Conservation (phyloP, 2,888 invertebrate genomes). For the Pherbina coryleti region DNA sequence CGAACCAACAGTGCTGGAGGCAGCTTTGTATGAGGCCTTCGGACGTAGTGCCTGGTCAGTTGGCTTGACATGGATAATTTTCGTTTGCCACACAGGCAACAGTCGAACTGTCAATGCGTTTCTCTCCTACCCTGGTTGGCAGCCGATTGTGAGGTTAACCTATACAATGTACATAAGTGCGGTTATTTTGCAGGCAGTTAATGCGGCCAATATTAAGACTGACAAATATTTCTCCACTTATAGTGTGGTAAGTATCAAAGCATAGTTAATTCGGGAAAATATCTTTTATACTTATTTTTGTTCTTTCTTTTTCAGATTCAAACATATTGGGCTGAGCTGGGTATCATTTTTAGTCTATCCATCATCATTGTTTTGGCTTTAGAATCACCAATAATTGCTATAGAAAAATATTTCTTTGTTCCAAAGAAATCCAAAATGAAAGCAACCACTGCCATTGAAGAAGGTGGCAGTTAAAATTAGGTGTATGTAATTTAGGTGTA, state of each 20-base stretch:
- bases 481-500: too few species aligned
- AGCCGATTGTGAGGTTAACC: slow-evolving; percentile 47
- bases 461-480: neutral
- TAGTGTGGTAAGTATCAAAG: slow-evolving; percentile 36
- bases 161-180: slow-evolving; percentile 50
- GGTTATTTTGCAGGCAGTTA: slow-evolving; percentile 41
- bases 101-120: slow-evolving; percentile 49
- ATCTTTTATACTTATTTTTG: neutral
- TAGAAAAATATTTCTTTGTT: slow-evolving; percentile 41
- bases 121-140: slow-evolving; percentile 48
- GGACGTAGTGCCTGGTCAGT: neutral
- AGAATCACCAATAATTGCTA: slow-evolving; percentile 46
- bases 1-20: neutral
- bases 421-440: neutral
- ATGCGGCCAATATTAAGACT: slow-evolving; percentile 37
- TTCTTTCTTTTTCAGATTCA: slow-evolving; percentile 38
- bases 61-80: slow-evolving; percentile 48
- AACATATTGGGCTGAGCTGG: slow-evolving; percentile 46
- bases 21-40: slow-evolving; percentile 1
- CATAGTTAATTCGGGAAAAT: neutral
- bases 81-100: slow-evolving; percentile 48
- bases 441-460: neutral
- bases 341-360: slow-evolving; percentile 41
- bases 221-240: slow-evolving; percentile 43
- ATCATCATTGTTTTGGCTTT: slow-evolving; percentile 44